Base-by-base conservation (phyloP, 1,140 invertebrate species). In the Cepaea nemoralis region DNA sequence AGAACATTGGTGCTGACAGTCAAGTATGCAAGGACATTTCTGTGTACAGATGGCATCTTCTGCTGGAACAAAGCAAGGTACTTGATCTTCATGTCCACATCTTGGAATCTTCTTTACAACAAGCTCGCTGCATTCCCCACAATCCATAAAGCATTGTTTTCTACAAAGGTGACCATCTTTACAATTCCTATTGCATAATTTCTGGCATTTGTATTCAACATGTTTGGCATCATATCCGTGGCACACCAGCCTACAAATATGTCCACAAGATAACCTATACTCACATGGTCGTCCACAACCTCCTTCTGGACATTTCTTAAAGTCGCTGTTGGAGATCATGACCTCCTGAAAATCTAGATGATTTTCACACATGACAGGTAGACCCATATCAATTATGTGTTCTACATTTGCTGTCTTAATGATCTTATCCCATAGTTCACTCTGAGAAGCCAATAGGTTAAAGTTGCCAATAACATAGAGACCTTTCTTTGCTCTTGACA, bases 101-200 rank as follows among this genome's bases (percentile, higher is more conserved):
- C 96, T 96, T 91, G 95, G 96, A 63, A 97, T 93, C 69, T 96
- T 91, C 91, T 97, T 97, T 63, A 94, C 92, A 69, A 93, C 94
- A n/a, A 92, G 93, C 14, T 96, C 89, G 91, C 96, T 96, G 12
- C 96, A 84, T 5, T 82, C 40, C 96, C 94, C 69, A 70, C 69
- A 63, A 93, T 93, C 27, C 92, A 92, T 16, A 93, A 89, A 14
- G 88, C 82, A 84, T 87, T 88, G 88, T 94, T 96, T 82, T 95
- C 91, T 0, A 97, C 96, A 19, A 96, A 90, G 0, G 96, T 95
- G 96, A 87, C 97, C 82, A 22, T 8, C 2, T 0, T 37, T 39
- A 45, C 77, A 83, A 3, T 10, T 33, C 27, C 50, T 77, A 33
- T 3, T 10, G 27, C 75, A 77, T n/a, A 19, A 31, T 19, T 37